Base-by-base conservation (phyloP, 2,113 vertebrate species). In the Petrocephalus zakoni region DNA sequence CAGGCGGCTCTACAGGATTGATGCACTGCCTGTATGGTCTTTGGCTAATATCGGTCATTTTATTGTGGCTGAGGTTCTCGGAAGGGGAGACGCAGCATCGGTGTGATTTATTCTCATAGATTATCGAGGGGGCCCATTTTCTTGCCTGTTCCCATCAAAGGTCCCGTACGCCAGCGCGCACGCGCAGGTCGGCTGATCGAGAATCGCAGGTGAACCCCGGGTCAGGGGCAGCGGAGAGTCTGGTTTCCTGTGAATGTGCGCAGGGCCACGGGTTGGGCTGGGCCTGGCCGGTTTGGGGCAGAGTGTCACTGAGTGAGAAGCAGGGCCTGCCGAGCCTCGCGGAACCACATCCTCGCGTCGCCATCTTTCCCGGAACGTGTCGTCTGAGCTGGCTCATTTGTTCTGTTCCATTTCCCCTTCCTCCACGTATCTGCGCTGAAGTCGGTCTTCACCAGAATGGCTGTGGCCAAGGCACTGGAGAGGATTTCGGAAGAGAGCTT, bases 401-500 rank as follows among this genome's bases (percentile, higher is more conserved):
- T 89, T 86, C 56, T 91, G 86, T 91, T 52, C 89, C 68, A 19
- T 90, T 87, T 93, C 90, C 90, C 93, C 64, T 58, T 89, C 92
- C 37, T 87, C 46, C 85, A 72, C 90, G n/a, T 93, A 85, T 90
- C 89, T 93, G 89, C 87, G 64, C 5, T 94, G 75, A 94, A 99
- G 98, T 99, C 97, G 37, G 94, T 99, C 90, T 99, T 98, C 94
- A 99, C 98, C 86, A 96, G 98, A 95, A 99, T 98, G 97, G 98
- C 98, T 0, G 98, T 99, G 93, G 93, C 97, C 91, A 99, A 99
- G 95, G 97, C 98, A 46, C 94, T 99, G 93, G 98, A 96, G 89
- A 97, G 97, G 93, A 98, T 99, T 89, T 93, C 96, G n/a, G 97
- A 99, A 68, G 92, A 94, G 29, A 96, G 94, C 90, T 99, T 99